Evolutionary conservation across 2,888 invertebrate species (phyloP), one percentile per base, ranked within the genome.

Genomic region (Dicycla oo): DNA sequence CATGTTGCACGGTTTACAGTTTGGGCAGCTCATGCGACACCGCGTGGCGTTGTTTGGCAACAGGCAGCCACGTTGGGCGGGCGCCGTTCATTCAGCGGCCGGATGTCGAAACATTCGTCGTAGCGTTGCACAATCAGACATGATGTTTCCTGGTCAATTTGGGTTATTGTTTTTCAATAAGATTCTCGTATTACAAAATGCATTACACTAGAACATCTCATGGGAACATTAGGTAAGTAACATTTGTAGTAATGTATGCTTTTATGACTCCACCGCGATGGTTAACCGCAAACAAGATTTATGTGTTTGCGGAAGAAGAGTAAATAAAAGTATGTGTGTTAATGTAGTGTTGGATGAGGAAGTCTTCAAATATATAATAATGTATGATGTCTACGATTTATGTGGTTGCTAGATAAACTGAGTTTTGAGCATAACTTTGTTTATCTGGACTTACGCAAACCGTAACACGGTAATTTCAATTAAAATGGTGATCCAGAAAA

Each of bases 81-180:
- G 47, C 73, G 38, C 40, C 61, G 60, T 70, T 56, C 84, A 81
- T 83, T 85, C 81, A 80, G 61, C 66, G n/a, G 26, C 49, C 74
- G 69, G 72, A 67, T 87, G 84, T 85, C 73, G 86, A 79, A 84
- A 85, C 74, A 75, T 65, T 77, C 71, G 53, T 40, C 61, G 56
- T 62, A 73, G 67, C 66, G 85, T 92, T 92, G 86, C 92, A 89
- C 89, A 91, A 92, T 80, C 78, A 83, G 84, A 82, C 85, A 86
- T 80, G 80, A 72, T 73, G 84, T 88, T 92, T 93, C 92, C 93
- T 91, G 89, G 89, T 90, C 85, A 87, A 90, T 91, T 87, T 91
- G 69, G 90, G 91, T 90, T 88, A 90, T 90, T 88, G 85, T 88
- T 88, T 82, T 81, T 85, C 80, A 84, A 75, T 76, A 85, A 82